Evolutionary conservation across 2,888 invertebrate species (phyloP), one percentile per base, ranked within the genome.

Genomic region (Eulithis prunata): DNA sequence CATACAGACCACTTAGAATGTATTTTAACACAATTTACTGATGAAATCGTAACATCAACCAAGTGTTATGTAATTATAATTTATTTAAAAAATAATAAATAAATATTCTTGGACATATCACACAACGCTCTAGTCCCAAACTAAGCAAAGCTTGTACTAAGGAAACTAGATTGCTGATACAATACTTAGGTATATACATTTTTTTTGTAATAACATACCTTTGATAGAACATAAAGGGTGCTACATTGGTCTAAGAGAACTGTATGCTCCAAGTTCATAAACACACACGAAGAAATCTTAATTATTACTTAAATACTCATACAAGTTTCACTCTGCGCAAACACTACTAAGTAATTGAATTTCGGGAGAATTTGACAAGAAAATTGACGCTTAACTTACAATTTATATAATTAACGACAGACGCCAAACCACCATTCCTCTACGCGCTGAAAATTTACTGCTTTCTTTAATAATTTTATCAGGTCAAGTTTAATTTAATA

Each of bases 311-410:
- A 63, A 65, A 70, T 68, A 72, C 65, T 60, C 56, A 65, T 69
- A 68, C 62, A 69, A 66, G 60, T 70, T 64, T 51, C 61, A 81
- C 72, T 83, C 81, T 81, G 84, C 85, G 83, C 84, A 79, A 79
- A 74, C 79, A 74, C 90, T 91, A 91, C 91, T 88, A 89, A 91
- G 86, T 92, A 92, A 92, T 92, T 92, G 92, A 92, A 90, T 92
- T 91, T 92, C 91, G 92, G 92, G 92, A 92, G 92, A 93, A 91
- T 92, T 91, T 91, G 89, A 91, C 90, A 88, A 89, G 87, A 91
- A 89, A 91, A 91, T 92, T 91, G 89, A 91, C 91, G 82, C 87
- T 89, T 88, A 87, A 85, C 86, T 89, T 91, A 91, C 89, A 76
- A 81, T 41, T 41, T 7, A 82, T 86, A 85, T 73, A 78, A 77